Conservation (phyloP, 2,888 invertebrate genomes). For the Aphidoletes aphidimyza region DNA sequence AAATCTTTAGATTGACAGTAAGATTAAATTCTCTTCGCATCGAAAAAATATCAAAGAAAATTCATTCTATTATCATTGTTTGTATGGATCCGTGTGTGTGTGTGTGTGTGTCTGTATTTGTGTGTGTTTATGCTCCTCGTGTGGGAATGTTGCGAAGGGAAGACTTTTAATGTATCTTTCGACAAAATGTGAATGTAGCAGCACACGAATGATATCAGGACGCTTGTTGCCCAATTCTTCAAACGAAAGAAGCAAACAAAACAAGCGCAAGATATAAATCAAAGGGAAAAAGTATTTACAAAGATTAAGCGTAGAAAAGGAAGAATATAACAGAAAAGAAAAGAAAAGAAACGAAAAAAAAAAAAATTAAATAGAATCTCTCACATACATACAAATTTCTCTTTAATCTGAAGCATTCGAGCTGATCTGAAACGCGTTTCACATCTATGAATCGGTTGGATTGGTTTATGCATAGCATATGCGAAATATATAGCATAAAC, state of each 20-base stretch:
- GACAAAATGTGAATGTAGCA: too few species aligned
- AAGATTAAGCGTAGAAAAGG: too few species aligned
- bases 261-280: neutral
- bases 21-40: conserved; percentile 19
- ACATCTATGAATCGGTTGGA: neutral
- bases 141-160: neutral
- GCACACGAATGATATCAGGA: neutral
- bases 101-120: neutral
- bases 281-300: conserved; percentile 30
- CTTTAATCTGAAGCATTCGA: conserved; percentile 20
- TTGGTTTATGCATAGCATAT: neutral
- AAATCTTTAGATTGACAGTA: conserved; percentile 26
- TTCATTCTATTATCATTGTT: conserved; percentile 15
- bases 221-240: conserved; percentile 20
- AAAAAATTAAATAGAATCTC: too few species aligned
- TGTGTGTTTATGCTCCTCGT: too few species aligned
- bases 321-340: too few species aligned
- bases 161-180: neutral
- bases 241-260: conserved; percentile 17
- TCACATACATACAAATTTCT: neutral
- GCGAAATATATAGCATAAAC: neutral
- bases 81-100: neutral
- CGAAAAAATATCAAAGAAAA: conserved; percentile 6
- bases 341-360: too few species aligned
- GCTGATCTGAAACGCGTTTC: conserved; percentile 12